These are phyloP conservation scores for Cladorhizidae sp. DNA, from an alignment of 37 sponge, comb jelly and placozoan genomes.

Conservation along the genomic window DNA sequence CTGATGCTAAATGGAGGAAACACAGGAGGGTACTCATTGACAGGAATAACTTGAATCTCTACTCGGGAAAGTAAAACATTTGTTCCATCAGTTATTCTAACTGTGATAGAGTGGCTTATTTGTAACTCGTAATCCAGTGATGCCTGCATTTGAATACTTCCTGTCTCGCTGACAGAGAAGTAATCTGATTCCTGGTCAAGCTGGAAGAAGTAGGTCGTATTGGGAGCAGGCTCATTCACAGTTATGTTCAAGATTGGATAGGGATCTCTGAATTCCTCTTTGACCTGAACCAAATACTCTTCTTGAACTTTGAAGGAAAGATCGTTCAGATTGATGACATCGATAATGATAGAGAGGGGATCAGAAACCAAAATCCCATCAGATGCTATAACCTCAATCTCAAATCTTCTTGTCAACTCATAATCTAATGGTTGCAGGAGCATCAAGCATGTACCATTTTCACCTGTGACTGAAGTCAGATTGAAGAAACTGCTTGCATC, in stretches of 20 bases:
- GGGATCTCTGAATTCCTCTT: conserved; percentile 8
- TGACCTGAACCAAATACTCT: conserved; percentile 8
- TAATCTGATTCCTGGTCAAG: neutral
- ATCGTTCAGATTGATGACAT: conserved; percentile 12
- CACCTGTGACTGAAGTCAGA: neutral
- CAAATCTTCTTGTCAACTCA: conserved; percentile 17
- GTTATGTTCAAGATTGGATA: conserved; percentile 21
- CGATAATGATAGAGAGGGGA: conserved; percentile 2
- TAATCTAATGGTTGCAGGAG: conserved; percentile 20
- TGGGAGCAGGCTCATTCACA: conserved; percentile 11
- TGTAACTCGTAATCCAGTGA: conserved; percentile 34
- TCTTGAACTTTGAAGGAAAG: conserved; percentile 14
- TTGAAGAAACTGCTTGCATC: neutral
- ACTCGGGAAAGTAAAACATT: neutral
- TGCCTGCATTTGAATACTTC: conserved; percentile 10
- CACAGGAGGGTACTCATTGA: conserved; percentile 42
- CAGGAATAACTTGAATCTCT: conserved; percentile 30
- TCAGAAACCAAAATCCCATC: conserved; percentile 34
- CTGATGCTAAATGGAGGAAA: neutral
- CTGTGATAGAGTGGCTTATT: neutral
- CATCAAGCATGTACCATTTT: neutral
- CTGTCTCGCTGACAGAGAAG: conserved; percentile 10
- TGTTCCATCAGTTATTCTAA: conserved; percentile 5
- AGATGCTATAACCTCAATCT: conserved; percentile 25
- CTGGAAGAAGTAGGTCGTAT: conserved; percentile 12